These are phyloP conservation scores for Montipora efflorescens DNA, from an alignment of 64 coral and sea anemone species.

Conservation along the genomic window DNA sequence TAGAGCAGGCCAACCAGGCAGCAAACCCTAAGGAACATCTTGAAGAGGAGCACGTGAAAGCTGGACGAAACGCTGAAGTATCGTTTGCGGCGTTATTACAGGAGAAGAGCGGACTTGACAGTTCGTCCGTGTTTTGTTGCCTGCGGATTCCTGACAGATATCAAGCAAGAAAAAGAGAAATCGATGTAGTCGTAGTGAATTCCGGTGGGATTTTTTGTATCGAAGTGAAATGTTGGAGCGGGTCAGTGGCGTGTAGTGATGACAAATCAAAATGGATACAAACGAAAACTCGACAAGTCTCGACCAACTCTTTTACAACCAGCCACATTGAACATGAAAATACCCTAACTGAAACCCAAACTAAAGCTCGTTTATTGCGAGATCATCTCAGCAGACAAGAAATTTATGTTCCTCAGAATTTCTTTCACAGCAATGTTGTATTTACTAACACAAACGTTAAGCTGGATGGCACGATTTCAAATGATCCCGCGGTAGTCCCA, in stretches of 20 bases:
- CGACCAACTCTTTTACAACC: constrained; percentile 71
- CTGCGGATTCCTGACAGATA: constrained; percentile 91
- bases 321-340: constrained; percentile 95
- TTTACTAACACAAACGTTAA: constrained; percentile 86
- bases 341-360: constrained; percentile 68
- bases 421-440: constrained; percentile 78
- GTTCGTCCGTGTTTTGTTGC: constrained; percentile 92
- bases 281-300: constrained; percentile 73
- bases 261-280: constrained; percentile 87
- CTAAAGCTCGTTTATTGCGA: constrained; percentile 72
- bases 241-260: constrained; percentile 63
- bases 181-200: constrained; percentile 88
- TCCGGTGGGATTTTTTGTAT: constrained; percentile 85
- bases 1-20: constrained; percentile 87
- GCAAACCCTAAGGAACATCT: constrained; percentile 86
- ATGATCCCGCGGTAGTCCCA: constrained; percentile 72
- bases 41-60: constrained; percentile 89
- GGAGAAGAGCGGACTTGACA: constrained; percentile 76
- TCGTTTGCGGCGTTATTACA: constrained; percentile 74
- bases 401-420: constrained; percentile 64
- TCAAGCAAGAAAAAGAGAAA: constrained; percentile 89
- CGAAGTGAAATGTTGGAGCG: constrained; percentile 91
- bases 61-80: constrained; percentile 85
- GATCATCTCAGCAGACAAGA: constrained; percentile 86
- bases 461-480: constrained; percentile 71